Evolutionary conservation across 2,888 invertebrate genomes (phyloP).

Genomic region (Andrena chrysosceles): DNA sequence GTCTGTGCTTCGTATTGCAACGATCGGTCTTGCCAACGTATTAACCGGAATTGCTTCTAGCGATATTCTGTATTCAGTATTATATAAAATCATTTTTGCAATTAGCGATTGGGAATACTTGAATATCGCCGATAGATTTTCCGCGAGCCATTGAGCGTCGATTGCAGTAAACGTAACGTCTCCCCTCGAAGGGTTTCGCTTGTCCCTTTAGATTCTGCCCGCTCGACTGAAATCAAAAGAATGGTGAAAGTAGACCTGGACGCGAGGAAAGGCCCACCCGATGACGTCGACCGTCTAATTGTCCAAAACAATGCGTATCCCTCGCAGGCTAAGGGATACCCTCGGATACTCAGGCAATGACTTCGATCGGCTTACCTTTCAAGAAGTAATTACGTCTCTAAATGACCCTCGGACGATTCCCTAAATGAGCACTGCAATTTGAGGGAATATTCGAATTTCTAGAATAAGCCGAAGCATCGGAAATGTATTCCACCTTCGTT

Average conservation of each 20-base stretch:
- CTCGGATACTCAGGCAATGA: background rate
- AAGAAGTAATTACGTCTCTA: slow-evolving; percentile 14
- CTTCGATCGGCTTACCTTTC: background rate
- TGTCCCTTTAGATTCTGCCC: slow-evolving; percentile 1
- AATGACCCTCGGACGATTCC: background rate
- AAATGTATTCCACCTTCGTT: background rate
- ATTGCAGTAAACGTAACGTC: background rate
- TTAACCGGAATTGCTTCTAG: slow-evolving; percentile 8
- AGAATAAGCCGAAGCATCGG: background rate
- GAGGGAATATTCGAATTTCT: background rate
- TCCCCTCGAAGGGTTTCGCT: background rate
- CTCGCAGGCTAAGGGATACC: background rate
- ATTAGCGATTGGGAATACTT: background rate
- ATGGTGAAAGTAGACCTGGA: slow-evolving; percentile 17
- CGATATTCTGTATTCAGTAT: slow-evolving; percentile 2
- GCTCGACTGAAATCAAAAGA: slow-evolving; percentile 22
- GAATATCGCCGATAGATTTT: background rate
- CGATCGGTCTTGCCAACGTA: slow-evolving; percentile 34
- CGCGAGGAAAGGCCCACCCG: slow-evolving; percentile 13
- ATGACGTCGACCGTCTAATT: slow-evolving; percentile 7
- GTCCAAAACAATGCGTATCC: background rate
- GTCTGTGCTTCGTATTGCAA: slow-evolving; percentile 41
- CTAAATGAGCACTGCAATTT: background rate
- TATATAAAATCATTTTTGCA: background rate
- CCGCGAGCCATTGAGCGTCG: background rate